Evolutionary conservation across 2,113 vertebrate genomes (phyloP), one percentile per base, ranked within the genome.

Genomic region (Nettapus auritus): DNA sequence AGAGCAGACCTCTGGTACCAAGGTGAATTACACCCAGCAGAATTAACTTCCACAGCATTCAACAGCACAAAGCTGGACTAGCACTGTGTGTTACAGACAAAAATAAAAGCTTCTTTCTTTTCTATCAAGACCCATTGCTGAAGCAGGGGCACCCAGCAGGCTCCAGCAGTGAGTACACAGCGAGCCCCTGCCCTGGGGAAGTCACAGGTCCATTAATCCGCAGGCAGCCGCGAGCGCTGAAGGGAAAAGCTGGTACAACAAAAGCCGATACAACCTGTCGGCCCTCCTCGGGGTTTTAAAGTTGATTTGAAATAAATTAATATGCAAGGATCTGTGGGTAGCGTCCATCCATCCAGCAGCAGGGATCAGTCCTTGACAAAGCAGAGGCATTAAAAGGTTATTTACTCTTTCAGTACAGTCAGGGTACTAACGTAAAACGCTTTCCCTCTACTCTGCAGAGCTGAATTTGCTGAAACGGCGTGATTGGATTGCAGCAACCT

Each of bases 401-500:
- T 86, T 91, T 80, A 88, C 69, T 78, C 84, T 82, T 94, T 63
- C 67, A 77, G 84, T 17, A 55, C 67, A 64, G 93, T 52, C 48
- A 69, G 82, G 75, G 80, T 77, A 89, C 66, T 52, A 70, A 91
- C 66, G 67, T 53, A 94, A 96, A 87, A 75, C 0, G 3, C 86
- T 87, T 91, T 83, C 82, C n/a, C 90, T 88, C 67, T 75, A n/a
- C 73, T 90, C 71, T 50, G 53, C 2, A 3, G 66, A 92, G 97
- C 86, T 87, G 97, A 87, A 95, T 88, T 88, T 96, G 95, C 93
- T 90, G 94, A 96, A 96, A 96, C 94, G 94, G 98, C 25, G 73
- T 95, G 97, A 98, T 94, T 95, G 97, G 97, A 96, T 97, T 96
- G 97, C 95, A 95, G 93, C 90, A 97, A 95, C 98, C 97, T 98